phyloP scores from a whole-genome alignment of 2,113 vertebrate species.

The Steatornis caripensis region DNA sequence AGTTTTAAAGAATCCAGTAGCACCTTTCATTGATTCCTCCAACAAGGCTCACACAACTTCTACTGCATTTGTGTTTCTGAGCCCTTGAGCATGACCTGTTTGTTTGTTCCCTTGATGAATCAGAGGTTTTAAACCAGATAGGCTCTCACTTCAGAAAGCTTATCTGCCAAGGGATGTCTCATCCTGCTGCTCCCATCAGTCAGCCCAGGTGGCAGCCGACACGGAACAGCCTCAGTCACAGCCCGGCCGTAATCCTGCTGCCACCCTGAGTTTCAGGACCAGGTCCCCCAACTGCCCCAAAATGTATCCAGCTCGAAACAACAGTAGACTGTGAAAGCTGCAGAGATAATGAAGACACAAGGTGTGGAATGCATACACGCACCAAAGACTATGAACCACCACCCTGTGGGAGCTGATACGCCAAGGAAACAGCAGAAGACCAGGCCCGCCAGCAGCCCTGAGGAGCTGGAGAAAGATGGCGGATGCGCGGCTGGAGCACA shows the following conservation, averaged over 20 bases:
- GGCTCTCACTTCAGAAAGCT: neutral
- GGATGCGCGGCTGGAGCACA: fast-evolving
- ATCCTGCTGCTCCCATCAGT: neutral
- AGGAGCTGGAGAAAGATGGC: neutral
- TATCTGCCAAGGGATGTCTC: neutral
- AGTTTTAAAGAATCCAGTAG: neutral
- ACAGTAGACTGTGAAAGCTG: neutral
- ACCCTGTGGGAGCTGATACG: fast-evolving
- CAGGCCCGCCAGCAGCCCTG: neutral
- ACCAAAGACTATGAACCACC: fast-evolving
- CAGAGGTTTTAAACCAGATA: neutral
- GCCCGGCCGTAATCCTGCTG: neutral
- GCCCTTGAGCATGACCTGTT: too few relatives aligned
- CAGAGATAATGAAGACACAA: fast-evolving
- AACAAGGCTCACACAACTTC: fast-evolving
- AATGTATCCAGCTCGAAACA: fast-evolving
- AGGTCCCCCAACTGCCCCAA: neutral
- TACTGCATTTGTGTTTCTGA: neutral
- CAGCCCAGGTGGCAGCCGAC: neutral
- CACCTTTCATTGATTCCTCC: neutral
- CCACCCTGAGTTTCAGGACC: neutral
- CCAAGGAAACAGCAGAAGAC: too few relatives aligned
- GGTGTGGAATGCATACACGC: fast-evolving
- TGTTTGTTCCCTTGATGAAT: neutral
- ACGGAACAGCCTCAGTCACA: fast-evolving